Conservation (phyloP, 2,888 invertebrate genomes). For the Drosophila meridiana region DNA sequence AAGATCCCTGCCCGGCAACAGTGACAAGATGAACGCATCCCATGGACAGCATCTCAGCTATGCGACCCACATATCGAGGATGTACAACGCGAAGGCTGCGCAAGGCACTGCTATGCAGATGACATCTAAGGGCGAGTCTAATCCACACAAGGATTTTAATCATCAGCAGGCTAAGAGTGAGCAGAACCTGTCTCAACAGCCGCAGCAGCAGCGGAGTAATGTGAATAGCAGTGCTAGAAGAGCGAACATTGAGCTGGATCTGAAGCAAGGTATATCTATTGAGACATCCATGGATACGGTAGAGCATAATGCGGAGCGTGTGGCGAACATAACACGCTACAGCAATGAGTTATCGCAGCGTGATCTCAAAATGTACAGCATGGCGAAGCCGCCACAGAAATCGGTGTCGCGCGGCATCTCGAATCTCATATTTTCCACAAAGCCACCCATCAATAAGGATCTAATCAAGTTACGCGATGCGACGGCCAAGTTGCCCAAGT, state of each 20-base stretch:
- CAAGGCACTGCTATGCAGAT: neutral
- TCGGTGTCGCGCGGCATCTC: neutral
- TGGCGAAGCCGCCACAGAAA: neutral
- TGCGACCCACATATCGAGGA: neutral
- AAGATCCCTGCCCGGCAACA: neutral
- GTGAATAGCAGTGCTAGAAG: neutral
- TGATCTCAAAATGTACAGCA: neutral
- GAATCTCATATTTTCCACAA: neutral
- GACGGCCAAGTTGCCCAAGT: slow-evolving; percentile 3
- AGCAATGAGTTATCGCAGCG: neutral
- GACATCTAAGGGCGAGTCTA: neutral
- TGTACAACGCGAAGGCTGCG: neutral
- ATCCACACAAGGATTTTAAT: neutral
- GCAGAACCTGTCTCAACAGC: neutral
- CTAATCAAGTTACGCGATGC: slow-evolving; percentile 13
- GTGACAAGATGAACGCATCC: no score
- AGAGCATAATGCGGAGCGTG: slow-evolving; percentile 9
- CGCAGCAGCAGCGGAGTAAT: no score
- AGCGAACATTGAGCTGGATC: neutral
- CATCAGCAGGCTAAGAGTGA: neutral
- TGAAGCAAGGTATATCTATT: neutral
- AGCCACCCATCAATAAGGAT: slow-evolving; percentile 5
- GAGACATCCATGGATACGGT: slow-evolving; percentile 27
- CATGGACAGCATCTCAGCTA: no score
- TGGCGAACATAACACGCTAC: neutral